Percentiles rank a stretch among this genome's conserved stretches.
These are phyloP conservation scores for Monodelphis domestica DNA, from an alignment of 2,797 vertebrate species.

Conservation along the genomic window DNA sequence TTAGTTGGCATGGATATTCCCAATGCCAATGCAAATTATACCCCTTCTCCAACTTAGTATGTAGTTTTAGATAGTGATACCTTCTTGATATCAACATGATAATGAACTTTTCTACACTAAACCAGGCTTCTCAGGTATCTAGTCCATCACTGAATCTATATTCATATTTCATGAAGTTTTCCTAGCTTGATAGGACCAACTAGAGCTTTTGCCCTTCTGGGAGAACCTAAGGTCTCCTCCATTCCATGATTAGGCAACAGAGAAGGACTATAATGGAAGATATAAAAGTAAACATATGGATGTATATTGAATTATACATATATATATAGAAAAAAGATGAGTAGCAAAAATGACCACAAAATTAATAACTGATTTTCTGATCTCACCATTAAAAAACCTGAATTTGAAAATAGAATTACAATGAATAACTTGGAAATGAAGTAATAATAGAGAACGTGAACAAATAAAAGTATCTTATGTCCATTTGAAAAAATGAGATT, in stretches of 20 bases:
- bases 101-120: background rate
- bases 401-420: slow-evolving; percentile 38
- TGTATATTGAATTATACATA: background rate
- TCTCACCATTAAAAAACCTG: slow-evolving; percentile 42
- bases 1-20: background rate
- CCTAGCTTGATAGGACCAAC: background rate
- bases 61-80: background rate
- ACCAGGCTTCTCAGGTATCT: background rate
- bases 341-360: background rate
- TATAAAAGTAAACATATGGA: slow-evolving; percentile 41
- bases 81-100: background rate
- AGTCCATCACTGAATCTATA: background rate
- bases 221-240: background rate
- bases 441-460: slow-evolving; percentile 6
- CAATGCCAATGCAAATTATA: background rate
- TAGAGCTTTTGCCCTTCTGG: background rate
- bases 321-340: background rate
- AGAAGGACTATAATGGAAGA: background rate
- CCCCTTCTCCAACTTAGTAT: background rate
- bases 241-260: background rate
- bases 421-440: background rate
- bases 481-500: background rate
- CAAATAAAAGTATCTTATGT: slow-evolving; percentile 35
- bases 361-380: slow-evolving; percentile 40
- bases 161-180: background rate